Conservation (phyloP, 2,797 vertebrate species). For the Euthynnus affinis region DNA sequence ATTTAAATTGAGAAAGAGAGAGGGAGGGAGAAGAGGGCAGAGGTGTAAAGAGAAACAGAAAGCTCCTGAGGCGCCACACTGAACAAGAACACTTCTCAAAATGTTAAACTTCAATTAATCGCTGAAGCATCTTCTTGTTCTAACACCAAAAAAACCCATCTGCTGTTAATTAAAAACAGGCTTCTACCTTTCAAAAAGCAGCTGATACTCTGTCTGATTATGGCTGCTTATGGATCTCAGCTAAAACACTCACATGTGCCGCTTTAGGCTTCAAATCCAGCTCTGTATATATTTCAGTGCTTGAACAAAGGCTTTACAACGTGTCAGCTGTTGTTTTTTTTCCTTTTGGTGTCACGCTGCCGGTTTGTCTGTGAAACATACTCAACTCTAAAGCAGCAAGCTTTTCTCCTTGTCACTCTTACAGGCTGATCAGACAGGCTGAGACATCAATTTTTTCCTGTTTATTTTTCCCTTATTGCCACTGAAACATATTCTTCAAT, state of each 20-base stretch:
- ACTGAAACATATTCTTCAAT: conserved; percentile 43
- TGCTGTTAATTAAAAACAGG: conserved; percentile 77
- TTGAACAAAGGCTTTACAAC: conserved; percentile 50
- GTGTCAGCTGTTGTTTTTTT: conserved; percentile 54
- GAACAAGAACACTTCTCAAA: conserved; percentile 50
- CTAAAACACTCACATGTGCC: conserved; percentile 33
- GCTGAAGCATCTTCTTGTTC: conserved; percentile 63
- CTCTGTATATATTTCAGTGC: conserved; percentile 34
- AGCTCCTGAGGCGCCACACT: conserved; percentile 42
- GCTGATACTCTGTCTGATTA: conserved; percentile 53
- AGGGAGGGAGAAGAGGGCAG: conserved; percentile 4
- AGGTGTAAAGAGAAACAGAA: conserved; percentile 41
- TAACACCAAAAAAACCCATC: conserved; percentile 55
- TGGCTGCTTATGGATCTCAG: conserved; percentile 33
- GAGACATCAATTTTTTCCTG: conserved; percentile 28
- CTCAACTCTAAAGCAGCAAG: conserved; percentile 51
- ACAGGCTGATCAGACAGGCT: conserved; percentile 55
- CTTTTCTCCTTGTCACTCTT: conserved; percentile 49
- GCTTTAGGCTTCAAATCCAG: conserved; percentile 43
- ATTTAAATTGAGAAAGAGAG: conserved; percentile 12
- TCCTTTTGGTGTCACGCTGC: conserved; percentile 40
- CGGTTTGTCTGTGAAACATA: conserved; percentile 50
- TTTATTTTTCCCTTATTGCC: conserved; percentile 1
- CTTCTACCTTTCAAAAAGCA: conserved; percentile 55
- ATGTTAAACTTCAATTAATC: conserved; percentile 60